Percentiles rank a stretch among this genome's conserved stretches.
These are phyloP conservation scores for Axis porcinus DNA, from an alignment of 2,113 vertebrate species.

Conservation along the genomic window DNA sequence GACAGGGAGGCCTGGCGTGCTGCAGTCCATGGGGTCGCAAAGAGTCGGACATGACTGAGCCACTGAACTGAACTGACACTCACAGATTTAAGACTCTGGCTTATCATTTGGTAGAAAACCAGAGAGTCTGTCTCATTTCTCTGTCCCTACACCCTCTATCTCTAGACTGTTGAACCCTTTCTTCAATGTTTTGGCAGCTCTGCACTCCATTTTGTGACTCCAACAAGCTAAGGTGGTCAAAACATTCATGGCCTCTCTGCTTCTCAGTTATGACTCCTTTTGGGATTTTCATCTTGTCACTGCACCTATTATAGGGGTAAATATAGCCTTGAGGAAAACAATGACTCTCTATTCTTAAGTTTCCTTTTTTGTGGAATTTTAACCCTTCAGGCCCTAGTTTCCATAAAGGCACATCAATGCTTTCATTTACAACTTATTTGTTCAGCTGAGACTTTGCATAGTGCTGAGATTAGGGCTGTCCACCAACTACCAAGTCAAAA, in stretches of 20 bases:
- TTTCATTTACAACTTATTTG: background rate
- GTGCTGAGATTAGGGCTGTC: background rate
- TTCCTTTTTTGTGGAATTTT: background rate
- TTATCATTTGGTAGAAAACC: background rate
- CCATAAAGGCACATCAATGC: background rate
- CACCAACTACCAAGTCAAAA: background rate
- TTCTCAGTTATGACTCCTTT: background rate
- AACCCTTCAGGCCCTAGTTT: background rate
- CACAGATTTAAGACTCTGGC: background rate
- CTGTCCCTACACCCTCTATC: background rate
- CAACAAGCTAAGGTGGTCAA: background rate
- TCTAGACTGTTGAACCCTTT: background rate
- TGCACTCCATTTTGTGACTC: background rate
- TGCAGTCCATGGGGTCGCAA: rapidly evolving
- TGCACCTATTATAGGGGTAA: background rate
- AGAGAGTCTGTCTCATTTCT: background rate
- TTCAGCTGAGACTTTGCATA: background rate
- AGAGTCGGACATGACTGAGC: rapidly evolving
- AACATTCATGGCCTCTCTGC: background rate
- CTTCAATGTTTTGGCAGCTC: background rate
- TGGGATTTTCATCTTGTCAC: background rate
- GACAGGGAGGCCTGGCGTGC: rapidly evolving
- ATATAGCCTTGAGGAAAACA: background rate
- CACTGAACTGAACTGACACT: background rate
- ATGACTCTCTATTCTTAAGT: background rate